Conservation (phyloP, 2,888 invertebrate genomes). For the Drosophila anceps region DNA sequence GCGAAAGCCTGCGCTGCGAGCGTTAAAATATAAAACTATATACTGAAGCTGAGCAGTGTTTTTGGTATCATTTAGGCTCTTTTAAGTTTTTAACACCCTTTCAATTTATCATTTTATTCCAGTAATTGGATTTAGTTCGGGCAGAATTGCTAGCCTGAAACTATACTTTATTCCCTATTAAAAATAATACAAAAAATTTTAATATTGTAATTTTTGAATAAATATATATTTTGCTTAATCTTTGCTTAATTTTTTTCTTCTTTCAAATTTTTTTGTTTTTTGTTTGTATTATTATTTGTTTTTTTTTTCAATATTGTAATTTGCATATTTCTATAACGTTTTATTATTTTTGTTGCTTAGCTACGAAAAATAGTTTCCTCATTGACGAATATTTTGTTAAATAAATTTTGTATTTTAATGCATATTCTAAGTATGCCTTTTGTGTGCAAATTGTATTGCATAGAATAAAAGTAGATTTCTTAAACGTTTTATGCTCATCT, state of each 20-base stretch:
- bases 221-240: too few species aligned
- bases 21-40: background rate
- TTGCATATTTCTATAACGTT: background rate
- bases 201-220: too few species aligned
- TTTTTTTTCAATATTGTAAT: background rate
- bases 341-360: background rate
- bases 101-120: too few species aligned
- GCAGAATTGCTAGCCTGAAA: too few species aligned
- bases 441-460: conserved; percentile 34
- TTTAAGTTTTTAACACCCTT: too few species aligned
- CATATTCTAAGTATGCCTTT: conserved; percentile 22
- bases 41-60: background rate
- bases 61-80: background rate
- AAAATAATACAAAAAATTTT: too few species aligned
- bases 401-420: conserved; percentile 11
- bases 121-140: too few species aligned
- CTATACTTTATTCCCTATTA: too few species aligned
- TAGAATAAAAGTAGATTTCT: background rate
- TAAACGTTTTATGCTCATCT: conserved; percentile 16
- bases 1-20: background rate
- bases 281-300: too few species aligned
- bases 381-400: conserved; percentile 1
- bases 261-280: too few species aligned
- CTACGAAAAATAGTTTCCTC: background rate
- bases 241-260: too few species aligned